Base-by-base conservation (phyloP, 2,888 invertebrate species). In the Rhogogaster chlorosoma region DNA sequence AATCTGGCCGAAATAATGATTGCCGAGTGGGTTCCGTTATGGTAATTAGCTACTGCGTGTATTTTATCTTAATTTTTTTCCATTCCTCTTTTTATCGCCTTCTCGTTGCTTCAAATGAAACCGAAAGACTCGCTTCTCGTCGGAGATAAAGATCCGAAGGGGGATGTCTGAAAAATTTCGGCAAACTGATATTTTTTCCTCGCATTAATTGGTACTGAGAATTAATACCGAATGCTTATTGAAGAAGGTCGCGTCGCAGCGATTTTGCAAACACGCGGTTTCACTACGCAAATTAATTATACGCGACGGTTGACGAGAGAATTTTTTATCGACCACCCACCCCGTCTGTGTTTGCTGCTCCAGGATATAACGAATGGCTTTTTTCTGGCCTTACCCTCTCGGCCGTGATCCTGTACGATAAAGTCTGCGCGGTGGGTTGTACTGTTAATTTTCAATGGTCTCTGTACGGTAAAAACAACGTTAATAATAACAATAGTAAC, bases 21-120 rank as follows among this genome's bases (percentile, higher is more conserved):
- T 36, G 53, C 53, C 49, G 12, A 84, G 32, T 70, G 84, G 61
- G 42, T 53, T 82, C 87, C 89, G 90, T 89, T 88, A 88, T 90
- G 89, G 87, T 85, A 89, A 91, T 90, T 91, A 91, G 89, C 90
- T 32, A 32, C 22, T n/a, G 42, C 42, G 32, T 10, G 42, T 42
- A 42, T 22, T 29, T 64, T 64, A 3, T 64, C 12, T 5, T 7
- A 1, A 10, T 15, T 64, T 12, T 22, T 26, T 42, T 38, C 9
- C 4, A 3, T 38, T 29, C 3, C 0, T 38, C 9, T 6, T 42
- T 73, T 5, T 5, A 70, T 36, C 61, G 22, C 26, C 10, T 67
- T 67, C 32, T 67, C n/a, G n/a, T 6, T 15, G 18, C 18, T 32
- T 18, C 15, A 22, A 22, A 22, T 22, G 73, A 45, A 42, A 73